Evolutionary conservation across 1,140 invertebrate species (phyloP), one percentile per base, ranked within the genome.

Genomic region (Luehdorfia chinensis): DNA sequence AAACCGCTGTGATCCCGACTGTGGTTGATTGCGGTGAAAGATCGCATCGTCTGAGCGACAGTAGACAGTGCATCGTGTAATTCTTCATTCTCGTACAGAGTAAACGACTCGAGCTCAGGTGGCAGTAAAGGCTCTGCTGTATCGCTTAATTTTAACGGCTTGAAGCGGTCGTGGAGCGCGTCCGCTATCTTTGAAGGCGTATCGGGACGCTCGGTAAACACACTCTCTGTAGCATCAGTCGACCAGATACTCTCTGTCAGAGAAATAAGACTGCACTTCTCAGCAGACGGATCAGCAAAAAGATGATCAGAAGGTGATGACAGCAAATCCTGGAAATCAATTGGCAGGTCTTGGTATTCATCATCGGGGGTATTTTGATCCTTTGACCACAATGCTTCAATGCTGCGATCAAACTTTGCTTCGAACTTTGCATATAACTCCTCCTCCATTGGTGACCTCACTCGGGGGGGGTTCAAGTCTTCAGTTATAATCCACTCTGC

Each of bases 371-470:
- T 84, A 47, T 80, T 84, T 48, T 80, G 75, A 16, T 85, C 77
- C 18, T 75, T 84, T 5, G 75, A 68, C 91, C 91, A 92, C 23
- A 92, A 68, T 15, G 90, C 90, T 65, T 92, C 90, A n/a, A 92
- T 83, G 62, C 88, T 90, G 28, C 89, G 83, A 69, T 91, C 88
- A 68, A 92, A 92, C 65, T 92, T 92, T 4, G 91, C 91, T 61
- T 92, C 88, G 47, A 92, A 88, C 56, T 90, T 88, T 3, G 90
- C 90, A 53, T 91, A 89, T 45, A 89, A 77, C 46, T 89, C 80
- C 48, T 88, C 86, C 62, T 91, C 89, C 47, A 70, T 66, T 7
- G 80, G 80, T 36, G 75, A 72, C 15, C 64, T 62, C 3, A 62
- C 70, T 19, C 67, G 55, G 15, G 73, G 65, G 15, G 73, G 65